Evolutionary conservation across 2,888 invertebrate species (phyloP).

Genomic region (Drosophila kuntzei): DNA sequence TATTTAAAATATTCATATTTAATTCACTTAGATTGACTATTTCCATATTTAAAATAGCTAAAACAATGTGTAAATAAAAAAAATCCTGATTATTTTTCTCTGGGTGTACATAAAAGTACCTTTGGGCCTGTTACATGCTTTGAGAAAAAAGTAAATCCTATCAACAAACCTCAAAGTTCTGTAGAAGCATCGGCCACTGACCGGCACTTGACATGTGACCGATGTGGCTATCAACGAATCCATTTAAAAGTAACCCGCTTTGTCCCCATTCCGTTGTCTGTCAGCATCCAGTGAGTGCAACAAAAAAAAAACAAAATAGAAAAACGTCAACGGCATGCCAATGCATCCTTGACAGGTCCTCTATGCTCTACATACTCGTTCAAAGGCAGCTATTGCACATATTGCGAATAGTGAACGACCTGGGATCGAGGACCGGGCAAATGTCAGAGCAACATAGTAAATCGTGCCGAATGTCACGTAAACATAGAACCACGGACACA

Average conservation of each 20-base stretch:
- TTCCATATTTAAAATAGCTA: too few species aligned
- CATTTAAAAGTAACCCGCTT: constrained; percentile 58
- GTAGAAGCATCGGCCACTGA: constrained; percentile 50
- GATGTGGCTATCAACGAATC: constrained; percentile 69
- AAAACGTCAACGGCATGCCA: constrained; percentile 34
- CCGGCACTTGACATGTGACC: constrained; percentile 76
- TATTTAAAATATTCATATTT: too few species aligned
- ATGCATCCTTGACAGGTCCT: constrained; percentile 31
- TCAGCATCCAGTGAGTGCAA: constrained; percentile 3
- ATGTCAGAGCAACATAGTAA: constrained; percentile 64
- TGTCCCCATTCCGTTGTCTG: constrained; percentile 5
- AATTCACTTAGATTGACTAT: too few species aligned
- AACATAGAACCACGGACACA: constrained; percentile 45
- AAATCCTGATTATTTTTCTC: too few species aligned
- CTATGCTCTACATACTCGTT: neutral
- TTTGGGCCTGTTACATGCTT: constrained; percentile 1
- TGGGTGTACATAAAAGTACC: neutral
- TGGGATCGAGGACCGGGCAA: constrained; percentile 31
- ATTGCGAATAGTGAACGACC: constrained; percentile 20
- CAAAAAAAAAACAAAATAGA: constrained; percentile 21
- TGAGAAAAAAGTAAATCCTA: constrained; percentile 6
- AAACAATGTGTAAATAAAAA: too few species aligned
- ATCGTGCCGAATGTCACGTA: constrained; percentile 74
- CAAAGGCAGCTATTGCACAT: constrained; percentile 24
- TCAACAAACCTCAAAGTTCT: constrained; percentile 19